Percentiles rank a stretch among this genome's conserved stretches.
Conservation (phyloP, 2,888 invertebrate genomes). For the Dorcus parallelipipedus region DNA sequence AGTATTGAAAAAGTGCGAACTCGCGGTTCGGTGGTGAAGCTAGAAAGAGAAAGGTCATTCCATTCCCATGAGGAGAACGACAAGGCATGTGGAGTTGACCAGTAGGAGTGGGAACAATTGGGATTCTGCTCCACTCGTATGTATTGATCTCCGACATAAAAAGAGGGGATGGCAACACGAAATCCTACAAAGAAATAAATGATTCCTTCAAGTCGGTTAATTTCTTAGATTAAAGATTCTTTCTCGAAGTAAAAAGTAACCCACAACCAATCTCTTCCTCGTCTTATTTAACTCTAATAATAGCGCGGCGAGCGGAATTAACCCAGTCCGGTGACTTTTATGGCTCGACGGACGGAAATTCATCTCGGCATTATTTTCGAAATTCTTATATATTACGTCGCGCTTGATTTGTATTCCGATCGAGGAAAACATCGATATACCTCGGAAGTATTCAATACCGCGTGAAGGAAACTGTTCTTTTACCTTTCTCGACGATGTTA, state of each 20-base stretch:
- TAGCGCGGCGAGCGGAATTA: neutral
- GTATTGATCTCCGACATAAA: constrained; percentile 28
- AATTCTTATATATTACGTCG: constrained; percentile 3
- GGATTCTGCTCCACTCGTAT: constrained; percentile 25
- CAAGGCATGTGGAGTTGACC: constrained; percentile 28
- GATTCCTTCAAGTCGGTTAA: constrained; percentile 24
- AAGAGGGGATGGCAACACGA: constrained; percentile 23
- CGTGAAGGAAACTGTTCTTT: constrained; percentile 17
- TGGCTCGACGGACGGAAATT: neutral
- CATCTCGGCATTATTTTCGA: constrained; percentile 4
- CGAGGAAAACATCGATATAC: constrained; percentile 6
- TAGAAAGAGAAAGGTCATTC: constrained; percentile 21
- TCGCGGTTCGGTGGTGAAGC: too few relatives aligned
- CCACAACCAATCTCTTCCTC: neutral
- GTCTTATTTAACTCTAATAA: too few relatives aligned
- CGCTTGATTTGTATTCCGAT: constrained; percentile 9
- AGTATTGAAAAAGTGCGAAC: too few relatives aligned
- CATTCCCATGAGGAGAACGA: constrained; percentile 24
- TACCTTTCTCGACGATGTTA: constrained; percentile 22
- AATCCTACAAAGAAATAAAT: constrained; percentile 26
- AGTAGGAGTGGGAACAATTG: constrained; percentile 28
- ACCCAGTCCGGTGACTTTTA: constrained; percentile 6
- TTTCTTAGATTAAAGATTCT: constrained; percentile 26
- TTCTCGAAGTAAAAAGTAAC: constrained; percentile 8
- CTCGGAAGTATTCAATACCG: constrained; percentile 17